Evolutionary conservation across 2,113 vertebrate species (phyloP), one percentile per base, ranked within the genome.

Genomic region (Actenoides hombroni): DNA sequence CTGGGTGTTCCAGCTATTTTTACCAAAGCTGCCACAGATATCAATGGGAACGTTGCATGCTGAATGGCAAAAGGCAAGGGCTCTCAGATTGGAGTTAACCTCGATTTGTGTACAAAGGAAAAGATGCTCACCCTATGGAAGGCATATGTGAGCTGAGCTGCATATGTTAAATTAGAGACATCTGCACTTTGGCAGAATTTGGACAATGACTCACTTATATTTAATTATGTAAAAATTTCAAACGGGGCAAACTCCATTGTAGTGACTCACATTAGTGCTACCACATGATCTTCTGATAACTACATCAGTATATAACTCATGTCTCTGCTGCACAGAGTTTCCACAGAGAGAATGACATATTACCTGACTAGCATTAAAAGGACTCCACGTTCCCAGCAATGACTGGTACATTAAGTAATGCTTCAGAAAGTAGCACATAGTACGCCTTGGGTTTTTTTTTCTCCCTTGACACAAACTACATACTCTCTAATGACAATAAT

Each of bases 281-380:
- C 90, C 96, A 96, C 94, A 95, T 74, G 91, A 98, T 96, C 81
- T 97, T 89, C 90, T 97, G 92, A 97, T 97, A 95, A 96, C 96
- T 96, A 94, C 96, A 96, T 97, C 97, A 96, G 97, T 95, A 98
- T 97, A 97, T 97, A 97, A 97, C 85, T 97, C 96, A 79, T 96
- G 94, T 90, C 96, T 94, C 85, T 92, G 95, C 92, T 67, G 88
- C 95, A 85, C 60, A 92, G 60, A 65, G 53, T 86, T 95, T 95
- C 76, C 65, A 87, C 90, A 94, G 94, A 97, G 91, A 97, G 95
- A 97, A 97, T 96, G 96, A 98, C 97, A 96, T 95, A 95, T 93
- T 92, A 96, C 94, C 94, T 97, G 92, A 96, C 95, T 92, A 95
- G 95, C 95, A 95, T 96, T 88, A 82, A 96, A 95, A 97, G 94